Conservation (phyloP, 2,888 invertebrate species). For the Cephalotes varians region DNA sequence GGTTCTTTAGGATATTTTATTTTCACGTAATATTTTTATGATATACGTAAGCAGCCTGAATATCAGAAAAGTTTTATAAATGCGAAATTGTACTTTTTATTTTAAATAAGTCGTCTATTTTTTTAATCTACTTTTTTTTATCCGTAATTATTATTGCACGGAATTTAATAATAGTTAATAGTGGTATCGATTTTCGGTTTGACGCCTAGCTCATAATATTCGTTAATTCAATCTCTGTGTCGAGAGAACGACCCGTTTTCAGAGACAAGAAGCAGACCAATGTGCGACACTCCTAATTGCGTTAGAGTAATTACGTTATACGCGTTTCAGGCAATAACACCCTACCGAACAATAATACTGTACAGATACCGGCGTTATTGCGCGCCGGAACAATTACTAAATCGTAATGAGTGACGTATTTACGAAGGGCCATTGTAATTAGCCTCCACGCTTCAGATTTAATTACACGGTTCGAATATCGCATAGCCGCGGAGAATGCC, state of each 20-base stretch:
- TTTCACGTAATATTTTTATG: not conserved
- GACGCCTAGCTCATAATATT: slow-evolving; percentile 25
- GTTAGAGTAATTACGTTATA: slow-evolving; percentile 78
- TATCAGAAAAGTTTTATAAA: slow-evolving; percentile 13
- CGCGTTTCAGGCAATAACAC: slow-evolving; percentile 56
- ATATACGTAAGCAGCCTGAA: not conserved
- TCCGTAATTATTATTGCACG: not conserved
- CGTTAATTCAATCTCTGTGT: slow-evolving; percentile 64
- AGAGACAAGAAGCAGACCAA: slow-evolving; percentile 76
- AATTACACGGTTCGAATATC: slow-evolving; percentile 49
- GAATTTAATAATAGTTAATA: slow-evolving; percentile 3
- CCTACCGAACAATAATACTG: slow-evolving; percentile 69
- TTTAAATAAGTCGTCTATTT: not conserved
- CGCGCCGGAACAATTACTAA: slow-evolving; percentile 47
- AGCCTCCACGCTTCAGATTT: slow-evolving; percentile 46
- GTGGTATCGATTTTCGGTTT: slow-evolving; percentile 26
- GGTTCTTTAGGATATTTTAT: not conserved
- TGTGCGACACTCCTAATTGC: slow-evolving; percentile 70
- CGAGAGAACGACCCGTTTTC: slow-evolving; percentile 58
- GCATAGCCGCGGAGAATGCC: slow-evolving; percentile 12
- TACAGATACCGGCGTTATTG: slow-evolving; percentile 64
- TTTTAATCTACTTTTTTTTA: not conserved
- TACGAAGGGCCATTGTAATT: slow-evolving; percentile 50
- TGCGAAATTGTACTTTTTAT: not conserved
- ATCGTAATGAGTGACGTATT: slow-evolving; percentile 52